phyloP scores from a whole-genome alignment of 2,888 invertebrate genomes.

The Leptarthrus brevirostris region DNA sequence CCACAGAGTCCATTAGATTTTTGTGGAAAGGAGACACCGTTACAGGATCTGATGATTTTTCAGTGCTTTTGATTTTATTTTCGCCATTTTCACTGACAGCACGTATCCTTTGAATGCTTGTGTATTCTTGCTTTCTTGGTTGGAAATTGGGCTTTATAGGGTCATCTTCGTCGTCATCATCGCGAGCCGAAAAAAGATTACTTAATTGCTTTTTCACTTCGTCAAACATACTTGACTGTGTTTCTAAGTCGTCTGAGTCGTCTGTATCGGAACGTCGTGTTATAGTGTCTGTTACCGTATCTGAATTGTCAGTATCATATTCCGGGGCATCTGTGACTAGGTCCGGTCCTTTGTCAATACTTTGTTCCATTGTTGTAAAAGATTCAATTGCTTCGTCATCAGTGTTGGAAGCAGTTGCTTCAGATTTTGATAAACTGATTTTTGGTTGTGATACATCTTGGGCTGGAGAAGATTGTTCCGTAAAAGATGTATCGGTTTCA shows the following conservation, averaged over 20 bases:
- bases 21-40: constrained; percentile 62
- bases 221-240: constrained; percentile 65
- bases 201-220: constrained; percentile 65
- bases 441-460: not conserved
- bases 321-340: constrained; percentile 11
- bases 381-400: not conserved
- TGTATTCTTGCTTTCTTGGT: constrained; percentile 64
- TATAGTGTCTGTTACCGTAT: constrained; percentile 36
- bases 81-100: constrained; percentile 51
- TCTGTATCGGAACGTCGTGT: constrained; percentile 51
- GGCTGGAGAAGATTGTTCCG: constrained; percentile 24
- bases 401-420: not conserved
- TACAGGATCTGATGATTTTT: constrained; percentile 52
- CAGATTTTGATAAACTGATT: not conserved
- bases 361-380: not conserved
- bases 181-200: constrained; percentile 63
- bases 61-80: constrained; percentile 24
- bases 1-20: constrained; percentile 66
- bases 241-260: constrained; percentile 63
- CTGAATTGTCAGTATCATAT: constrained; percentile 55
- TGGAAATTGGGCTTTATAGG: constrained; percentile 56
- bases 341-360: constrained; percentile 40
- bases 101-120: constrained; percentile 62
- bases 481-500: constrained; percentile 18
- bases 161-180: constrained; percentile 61